Base-by-base conservation (phyloP, 1,140 invertebrate species). In the Eupristina koningsbergeri region DNA sequence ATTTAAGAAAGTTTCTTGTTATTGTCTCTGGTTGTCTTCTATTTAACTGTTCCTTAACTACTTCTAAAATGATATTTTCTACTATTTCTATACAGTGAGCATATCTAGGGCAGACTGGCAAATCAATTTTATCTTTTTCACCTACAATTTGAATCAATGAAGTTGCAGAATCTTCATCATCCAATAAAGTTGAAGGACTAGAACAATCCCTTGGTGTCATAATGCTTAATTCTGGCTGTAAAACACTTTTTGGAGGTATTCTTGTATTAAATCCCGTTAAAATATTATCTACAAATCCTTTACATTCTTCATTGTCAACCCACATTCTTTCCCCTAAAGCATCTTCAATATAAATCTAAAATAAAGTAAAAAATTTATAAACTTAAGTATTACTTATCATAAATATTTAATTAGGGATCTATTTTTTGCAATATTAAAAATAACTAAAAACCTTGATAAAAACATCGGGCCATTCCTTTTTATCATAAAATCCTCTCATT, bases 281-380 rank as follows among this genome's bases (percentile, higher is more conserved):
- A 81, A 99, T 96, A 91, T 99, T 99, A 86, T 98, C 97, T 0
- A 98, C 96, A 93, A 99, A 97, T 47, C 95, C 95, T 89, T 97
- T 96, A 91, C 98, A 99, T 90, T 98, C 96, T 17, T 97, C 95
- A 87, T 96, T 95, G 89, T 99, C 98, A 13, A 99, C 96, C 98
- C 98, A 99, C 79, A 96, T 94, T 76, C 98, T 92, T 88, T 99
- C 98, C 75, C 97, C 97, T 0, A 98, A 90, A 7, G 98, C 97
- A 93, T 99, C 98, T 89, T 99, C 98, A 80, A 99, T 95, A 89
- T 98, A 99, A 0, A 97, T 93, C 95, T 98, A 87, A 11, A 94
- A 91, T 26, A 88, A 73, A 19, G 63, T 29, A 67, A 80, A 64
- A 67, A 78, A 74, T 50, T 17, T 74, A 15, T 50, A 74, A n/a